phyloP scores from a whole-genome alignment of 2,888 invertebrate genomes.

The Ichneumoninae sp. region DNA sequence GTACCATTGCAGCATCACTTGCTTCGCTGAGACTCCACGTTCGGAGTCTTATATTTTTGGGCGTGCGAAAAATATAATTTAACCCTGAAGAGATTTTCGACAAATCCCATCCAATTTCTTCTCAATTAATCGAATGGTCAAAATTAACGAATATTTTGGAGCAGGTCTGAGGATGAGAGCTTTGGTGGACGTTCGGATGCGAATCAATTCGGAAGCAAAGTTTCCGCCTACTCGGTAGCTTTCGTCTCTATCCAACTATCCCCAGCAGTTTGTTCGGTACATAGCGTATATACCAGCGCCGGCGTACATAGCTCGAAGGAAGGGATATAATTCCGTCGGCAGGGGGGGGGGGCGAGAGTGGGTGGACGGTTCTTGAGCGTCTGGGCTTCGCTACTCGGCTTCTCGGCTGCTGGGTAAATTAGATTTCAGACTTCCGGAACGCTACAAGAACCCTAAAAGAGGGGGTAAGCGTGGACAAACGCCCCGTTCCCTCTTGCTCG shows the following conservation, averaged over 20 bases:
- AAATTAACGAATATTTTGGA: neutral
- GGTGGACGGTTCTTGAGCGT: slow-evolving; percentile 36
- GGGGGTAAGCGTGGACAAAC: slow-evolving; percentile 79
- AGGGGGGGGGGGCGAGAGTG: neutral
- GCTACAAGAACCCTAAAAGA: slow-evolving; percentile 74
- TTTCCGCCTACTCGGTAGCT: slow-evolving; percentile 33
- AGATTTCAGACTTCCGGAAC: slow-evolving; percentile 77
- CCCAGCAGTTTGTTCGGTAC: slow-evolving; percentile 32
- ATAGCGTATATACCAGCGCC: slow-evolving; percentile 1
- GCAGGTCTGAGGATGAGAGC: neutral
- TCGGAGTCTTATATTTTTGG: slow-evolving; percentile 36
- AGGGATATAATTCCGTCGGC: slow-evolving; percentile 31
- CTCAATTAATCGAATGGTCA: neutral
- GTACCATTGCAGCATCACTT: slow-evolving; percentile 9
- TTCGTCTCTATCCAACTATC: slow-evolving; percentile 20
- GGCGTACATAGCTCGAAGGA: slow-evolving; percentile 21
- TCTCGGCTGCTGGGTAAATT: slow-evolving; percentile 75
- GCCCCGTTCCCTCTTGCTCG: slow-evolving; percentile 63
- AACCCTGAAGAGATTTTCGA: neutral
- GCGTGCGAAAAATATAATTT: neutral
- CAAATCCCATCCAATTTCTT: neutral
- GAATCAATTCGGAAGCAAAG: slow-evolving; percentile 49
- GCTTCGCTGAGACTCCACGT: neutral
- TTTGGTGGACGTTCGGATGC: slow-evolving; percentile 5
- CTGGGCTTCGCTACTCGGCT: slow-evolving; percentile 38